Base-by-base conservation (phyloP, 2,113 vertebrate genomes). In the cattle (Bos taurus) region DNA sequence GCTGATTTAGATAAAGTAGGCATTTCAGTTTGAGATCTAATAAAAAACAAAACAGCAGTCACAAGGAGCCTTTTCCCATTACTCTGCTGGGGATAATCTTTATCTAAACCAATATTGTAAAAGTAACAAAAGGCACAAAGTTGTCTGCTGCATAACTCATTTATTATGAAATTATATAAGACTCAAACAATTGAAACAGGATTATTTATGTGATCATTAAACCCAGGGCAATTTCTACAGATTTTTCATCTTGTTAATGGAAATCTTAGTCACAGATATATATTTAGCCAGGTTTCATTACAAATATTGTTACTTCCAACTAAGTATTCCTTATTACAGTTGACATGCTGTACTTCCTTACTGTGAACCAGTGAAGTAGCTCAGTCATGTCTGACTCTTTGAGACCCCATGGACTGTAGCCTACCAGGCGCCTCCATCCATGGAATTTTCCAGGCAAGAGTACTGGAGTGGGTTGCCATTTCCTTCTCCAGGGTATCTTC, bases 131-230 rank as follows among this genome's bases (percentile, higher is more conserved):
- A 88, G 91, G 85, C 33, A 94, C 54, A 92, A 92, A 96, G 86
- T 97, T 95, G 17, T 96, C 43, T 92, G 67, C 96, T 94, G 81
- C 50, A 86, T 90, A 98, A 94, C 88, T 96, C 85, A 95, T 89
- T 96, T 92, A 96, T 92, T 96, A 91, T 93, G n/a, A 98, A 96
- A 26, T 96, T 52, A 64, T 60, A 33, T 88, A 62, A 88, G 43
- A 59, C 6, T 64, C 80, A 90, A 96, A 92, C 94, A 92, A 94
- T 62, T 95, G 92, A 97, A 96, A 95, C 15, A 40, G n/a, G 50
- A 62, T 98, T 96, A 98, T 95, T 96, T 95, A 96, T 96, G 95
- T 50, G 54, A 95, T 83, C 30, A 15, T 97, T 97, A 95, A 80
- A 92, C 33, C 23, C 48, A 85, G 48, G 23, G 56, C 26, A 94